Percentiles rank a stretch among this genome's conserved stretches.
These are phyloP conservation scores for Uropetala carovei DNA, from an alignment of 2,888 invertebrate genomes.

Conservation along the genomic window DNA sequence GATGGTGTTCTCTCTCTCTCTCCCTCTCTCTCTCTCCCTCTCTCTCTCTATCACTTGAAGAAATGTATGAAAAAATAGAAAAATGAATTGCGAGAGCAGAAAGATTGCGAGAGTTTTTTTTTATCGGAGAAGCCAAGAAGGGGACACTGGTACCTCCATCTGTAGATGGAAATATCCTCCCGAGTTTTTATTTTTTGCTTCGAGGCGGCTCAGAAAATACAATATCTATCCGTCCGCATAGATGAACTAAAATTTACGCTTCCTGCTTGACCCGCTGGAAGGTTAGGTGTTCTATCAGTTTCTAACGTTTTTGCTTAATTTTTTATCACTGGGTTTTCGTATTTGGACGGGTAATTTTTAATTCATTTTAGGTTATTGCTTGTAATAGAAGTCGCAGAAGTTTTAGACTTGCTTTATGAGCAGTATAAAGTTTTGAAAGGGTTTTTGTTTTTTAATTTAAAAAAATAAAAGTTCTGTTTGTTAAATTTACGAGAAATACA, in stretches of 20 bases:
- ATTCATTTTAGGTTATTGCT: no score
- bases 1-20: not conserved
- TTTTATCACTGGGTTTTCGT: no score
- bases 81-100: not conserved
- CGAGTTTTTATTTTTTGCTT: not conserved
- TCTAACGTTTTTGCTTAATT: no score
- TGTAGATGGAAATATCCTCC: not conserved
- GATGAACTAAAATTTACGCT: not conserved
- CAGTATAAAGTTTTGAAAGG: no score
- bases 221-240: not conserved
- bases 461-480: no score
- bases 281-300: no score
- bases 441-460: no score
- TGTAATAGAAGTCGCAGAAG: no score
- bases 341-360: no score
- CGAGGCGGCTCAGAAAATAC: not conserved
- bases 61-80: not conserved
- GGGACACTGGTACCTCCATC: conserved; percentile 13
- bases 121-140: not conserved
- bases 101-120: conserved; percentile 2
- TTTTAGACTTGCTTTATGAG: no score
- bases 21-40: not conserved
- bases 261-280: no score
- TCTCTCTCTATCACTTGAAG: not conserved
- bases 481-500: no score